A percentile compares a stretch with the other conserved stretches of the same genome.
Conservation (phyloP, 2,113 vertebrate genomes). For the Tauraco erythrolophus region DNA sequence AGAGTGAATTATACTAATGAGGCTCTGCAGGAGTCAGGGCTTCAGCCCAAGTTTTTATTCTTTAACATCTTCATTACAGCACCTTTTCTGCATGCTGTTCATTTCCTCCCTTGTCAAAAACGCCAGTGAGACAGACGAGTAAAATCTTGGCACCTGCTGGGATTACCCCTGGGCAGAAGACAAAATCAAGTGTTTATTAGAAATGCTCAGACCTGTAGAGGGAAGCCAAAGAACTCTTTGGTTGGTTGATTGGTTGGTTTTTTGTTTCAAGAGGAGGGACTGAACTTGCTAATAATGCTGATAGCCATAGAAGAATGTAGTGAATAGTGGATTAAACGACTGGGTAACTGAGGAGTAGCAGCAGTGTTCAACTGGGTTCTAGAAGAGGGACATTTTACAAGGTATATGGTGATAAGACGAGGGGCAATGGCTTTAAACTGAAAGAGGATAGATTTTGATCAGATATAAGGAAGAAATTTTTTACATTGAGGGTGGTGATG, state of each 20-base stretch:
- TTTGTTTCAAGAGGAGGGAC: background rate
- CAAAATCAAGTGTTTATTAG: background rate
- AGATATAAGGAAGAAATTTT: too few relatives aligned
- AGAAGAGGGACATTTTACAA: too few relatives aligned
- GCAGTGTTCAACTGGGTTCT: background rate
- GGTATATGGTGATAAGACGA: too few relatives aligned
- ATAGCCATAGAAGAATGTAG: background rate
- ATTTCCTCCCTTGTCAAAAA: background rate
- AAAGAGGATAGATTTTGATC: too few relatives aligned
- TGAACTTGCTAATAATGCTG: background rate
- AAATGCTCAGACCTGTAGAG: background rate
- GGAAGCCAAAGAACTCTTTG: background rate
- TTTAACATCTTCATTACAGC: constrained; percentile 11
- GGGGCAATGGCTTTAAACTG: too few relatives aligned
- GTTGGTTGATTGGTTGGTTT: too few relatives aligned
- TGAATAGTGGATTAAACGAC: background rate
- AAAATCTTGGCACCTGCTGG: background rate
- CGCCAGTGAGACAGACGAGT: background rate
- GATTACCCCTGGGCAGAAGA: background rate
- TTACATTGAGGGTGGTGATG: too few relatives aligned
- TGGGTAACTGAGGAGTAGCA: background rate
- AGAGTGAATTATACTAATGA: constrained; percentile 1
- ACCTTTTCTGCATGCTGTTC: background rate
- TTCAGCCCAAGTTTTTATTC: constrained; percentile 12
- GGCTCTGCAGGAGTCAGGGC: background rate